Base-by-base conservation (phyloP, 1,140 invertebrate species). In the Hypsibius dujardini region DNA sequence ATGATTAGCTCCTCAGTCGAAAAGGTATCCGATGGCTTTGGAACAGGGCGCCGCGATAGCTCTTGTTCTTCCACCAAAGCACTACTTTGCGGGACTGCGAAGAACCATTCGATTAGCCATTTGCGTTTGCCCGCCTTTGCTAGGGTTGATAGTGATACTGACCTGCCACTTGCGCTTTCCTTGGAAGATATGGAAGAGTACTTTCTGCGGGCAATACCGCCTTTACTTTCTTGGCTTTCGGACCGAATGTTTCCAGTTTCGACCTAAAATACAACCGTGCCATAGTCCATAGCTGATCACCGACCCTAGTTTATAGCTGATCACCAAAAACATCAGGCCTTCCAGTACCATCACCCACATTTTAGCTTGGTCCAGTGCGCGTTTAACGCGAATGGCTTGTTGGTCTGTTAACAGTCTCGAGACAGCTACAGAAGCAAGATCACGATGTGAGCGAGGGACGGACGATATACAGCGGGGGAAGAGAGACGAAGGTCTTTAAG, bases 1-100 rank as follows among this genome's bases (percentile, higher is more conserved):
- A 95, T 86, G 79, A 95, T 91, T 59, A 92, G 80, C 79, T 95
- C 92, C 78, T 95, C 92, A 1, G 87, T 79, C 72, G 87, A 67
- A 42, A 67, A 67, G 3, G 45, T 42, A 15, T 67, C 50, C 7
- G 50, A 56, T n/a, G 7, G 50, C n/a, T 56, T 56, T 56, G 50
- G 50, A 56, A n/a, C 50, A 56, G 50, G 7, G n/a, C 7, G 50
- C 28, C 28, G 28, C 28, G 28, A 28, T 28, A 28, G 28, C 28
- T 28, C 28, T 28, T 28, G 28, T 28, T 28, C 28, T 28, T 28
- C 28, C 28, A 28, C 28, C 28, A 28, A 28, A 28, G 28, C 28
- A 28, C 28, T 28, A 28, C 28, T 28, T 28, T 28, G 28, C 28
- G 28, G 28, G 28, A 28, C 28, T 28, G 28, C 28, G 28, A 28